These are phyloP conservation scores for Chaetorhynchus papuensis DNA, from an alignment of 2,113 vertebrate species.

Conservation along the genomic window DNA sequence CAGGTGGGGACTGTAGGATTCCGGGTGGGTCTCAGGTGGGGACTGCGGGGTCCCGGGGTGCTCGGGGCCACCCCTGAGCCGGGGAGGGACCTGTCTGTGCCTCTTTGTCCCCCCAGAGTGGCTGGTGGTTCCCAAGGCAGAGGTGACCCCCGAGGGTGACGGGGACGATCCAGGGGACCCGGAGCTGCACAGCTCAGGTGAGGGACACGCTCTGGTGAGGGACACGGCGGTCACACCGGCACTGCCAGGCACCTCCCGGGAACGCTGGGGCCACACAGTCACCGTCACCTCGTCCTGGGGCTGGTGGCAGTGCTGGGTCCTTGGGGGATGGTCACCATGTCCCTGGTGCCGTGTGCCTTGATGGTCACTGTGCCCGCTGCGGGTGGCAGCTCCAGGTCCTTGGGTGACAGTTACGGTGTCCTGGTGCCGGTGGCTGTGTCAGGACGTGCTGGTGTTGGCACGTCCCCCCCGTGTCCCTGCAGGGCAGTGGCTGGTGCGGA, in stretches of 20 bases:
- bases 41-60: background rate
- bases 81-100: background rate
- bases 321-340: background rate
- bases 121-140: background rate
- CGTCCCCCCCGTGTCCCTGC: background rate
- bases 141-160: background rate
- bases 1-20: background rate
- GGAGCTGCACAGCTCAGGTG: slow-evolving; percentile 15
- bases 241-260: background rate
- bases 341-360: too few species aligned
- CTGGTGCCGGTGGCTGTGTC: background rate
- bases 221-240: accelerated
- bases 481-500: slow-evolving; percentile 68
- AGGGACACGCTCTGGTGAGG: slow-evolving; percentile 30
- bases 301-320: background rate
- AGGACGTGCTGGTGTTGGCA: background rate
- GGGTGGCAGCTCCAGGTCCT: background rate
- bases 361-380: background rate
- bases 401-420: background rate
- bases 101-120: background rate
- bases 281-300: background rate
- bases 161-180: background rate
- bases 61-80: accelerated
- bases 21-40: background rate
- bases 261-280: background rate